Conservation (phyloP, 2,888 invertebrate genomes). For the Spilosoma lubricipeda region DNA sequence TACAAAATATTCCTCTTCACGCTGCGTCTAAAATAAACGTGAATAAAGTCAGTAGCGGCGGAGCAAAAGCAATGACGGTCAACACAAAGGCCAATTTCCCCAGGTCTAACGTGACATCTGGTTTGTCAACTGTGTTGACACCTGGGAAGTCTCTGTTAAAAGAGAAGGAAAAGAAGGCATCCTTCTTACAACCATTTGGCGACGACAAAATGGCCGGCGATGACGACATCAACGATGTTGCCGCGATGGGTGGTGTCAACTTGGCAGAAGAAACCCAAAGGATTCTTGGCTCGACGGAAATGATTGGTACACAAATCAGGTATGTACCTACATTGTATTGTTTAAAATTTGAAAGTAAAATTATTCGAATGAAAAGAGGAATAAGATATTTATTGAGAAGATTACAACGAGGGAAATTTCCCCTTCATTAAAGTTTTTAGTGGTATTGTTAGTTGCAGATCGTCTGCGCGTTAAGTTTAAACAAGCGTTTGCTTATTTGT, state of each 20-base stretch:
- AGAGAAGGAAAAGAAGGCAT: constrained; percentile 91
- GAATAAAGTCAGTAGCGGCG: constrained; percentile 70
- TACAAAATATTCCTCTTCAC: constrained; percentile 80
- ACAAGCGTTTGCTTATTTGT: too few species aligned
- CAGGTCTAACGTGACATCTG: constrained; percentile 64
- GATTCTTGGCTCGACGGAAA: constrained; percentile 95
- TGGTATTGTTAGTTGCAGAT: too few species aligned
- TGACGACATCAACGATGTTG: constrained; percentile 99
- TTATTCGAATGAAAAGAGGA: too few species aligned
- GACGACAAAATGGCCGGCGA: constrained; percentile 90
- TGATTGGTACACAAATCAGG: constrained; percentile 94
- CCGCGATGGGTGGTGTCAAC: constrained; percentile 99
- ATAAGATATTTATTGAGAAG: too few species aligned
- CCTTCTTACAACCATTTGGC: constrained; percentile 68
- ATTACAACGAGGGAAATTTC: too few species aligned
- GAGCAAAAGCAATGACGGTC: constrained; percentile 82
- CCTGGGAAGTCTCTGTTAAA: constrained; percentile 88
- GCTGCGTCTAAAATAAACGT: constrained; percentile 68
- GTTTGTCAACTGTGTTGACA: constrained; percentile 73
- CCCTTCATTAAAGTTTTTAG: too few species aligned
- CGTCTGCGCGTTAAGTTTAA: too few species aligned
- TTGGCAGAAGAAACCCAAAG: constrained; percentile 98
- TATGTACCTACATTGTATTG: constrained; percentile 31
- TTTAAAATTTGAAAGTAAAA: too few species aligned
- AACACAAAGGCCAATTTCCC: constrained; percentile 72